Evolutionary conservation across 2,797 vertebrate species (phyloP), one percentile per base, ranked within the genome.

Genomic region (Melanotaenia trifasciata): DNA sequence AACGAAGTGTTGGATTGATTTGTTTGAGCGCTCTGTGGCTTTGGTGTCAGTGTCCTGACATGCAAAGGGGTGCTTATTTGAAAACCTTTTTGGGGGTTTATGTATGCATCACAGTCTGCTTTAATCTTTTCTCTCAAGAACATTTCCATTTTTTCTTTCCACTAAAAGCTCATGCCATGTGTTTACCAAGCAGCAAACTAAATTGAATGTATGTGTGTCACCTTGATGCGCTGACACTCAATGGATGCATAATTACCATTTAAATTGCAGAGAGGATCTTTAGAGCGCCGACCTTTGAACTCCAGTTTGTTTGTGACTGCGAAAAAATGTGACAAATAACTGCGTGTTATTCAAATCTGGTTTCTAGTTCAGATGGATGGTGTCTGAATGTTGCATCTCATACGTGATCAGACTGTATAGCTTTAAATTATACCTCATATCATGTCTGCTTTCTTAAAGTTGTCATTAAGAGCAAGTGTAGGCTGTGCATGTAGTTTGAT

Each of bases 211-310:
- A 56, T n/a, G 45, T 43, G 20, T 63, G 40, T 76, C 58, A 40
- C 50, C 32, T 64, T 65, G 33, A 69, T 70, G 72, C 10, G 6
- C 8, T 0, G 11, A 64, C 40, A 33, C 28, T 36, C 40, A 72
- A 64, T 35, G 28, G 43, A 70, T 58, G 30, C 50, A 53, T 66
- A 61, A 67, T 63, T 66, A 43, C 12, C 13, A 47, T 66, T 64
- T 67, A 35, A 36, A 54, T 60, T 57, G 53, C 54, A 30, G 50
- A 54, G 53, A 53, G 43, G 4, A 45, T 32, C 54, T 69, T 50
- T 73, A 38, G 18, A 60, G 35, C 64, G 35, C 18, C 0, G 13
- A 74, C 64, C 47, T 10, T 4, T 79, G 59, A 65, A 78, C 65
- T 62, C 36, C 57, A 57, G 5, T 62, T 51, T 36, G 32, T 47